These are phyloP conservation scores for Zootoca vivipara DNA, from an alignment of 2,113 vertebrate genomes.

Conservation along the genomic window DNA sequence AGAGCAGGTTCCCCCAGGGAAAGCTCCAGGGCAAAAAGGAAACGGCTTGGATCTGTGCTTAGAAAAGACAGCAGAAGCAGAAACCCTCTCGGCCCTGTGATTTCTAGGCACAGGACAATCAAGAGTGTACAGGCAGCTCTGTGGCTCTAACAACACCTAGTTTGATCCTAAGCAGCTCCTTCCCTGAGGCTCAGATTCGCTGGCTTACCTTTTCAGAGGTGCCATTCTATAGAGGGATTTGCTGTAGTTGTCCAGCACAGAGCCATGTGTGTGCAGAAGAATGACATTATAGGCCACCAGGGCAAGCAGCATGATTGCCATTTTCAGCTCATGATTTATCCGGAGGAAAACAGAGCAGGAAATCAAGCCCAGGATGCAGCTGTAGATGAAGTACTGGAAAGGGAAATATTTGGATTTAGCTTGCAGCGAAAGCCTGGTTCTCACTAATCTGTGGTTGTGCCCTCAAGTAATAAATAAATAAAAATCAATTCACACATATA, in stretches of 20 bases:
- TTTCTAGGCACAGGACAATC: too few relatives aligned
- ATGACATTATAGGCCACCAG: constrained; percentile 91
- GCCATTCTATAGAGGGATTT: constrained; percentile 86
- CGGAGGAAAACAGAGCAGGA: constrained; percentile 97
- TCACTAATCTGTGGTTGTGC: background rate
- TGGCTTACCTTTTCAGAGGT: constrained; percentile 84
- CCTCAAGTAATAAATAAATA: background rate
- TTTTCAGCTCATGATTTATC: constrained; percentile 97
- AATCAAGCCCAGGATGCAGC: constrained; percentile 94
- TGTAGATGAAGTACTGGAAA: constrained; percentile 95
- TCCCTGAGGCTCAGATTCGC: background rate
- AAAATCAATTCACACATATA: background rate
- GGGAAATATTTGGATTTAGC: constrained; percentile 32
- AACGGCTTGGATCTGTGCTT: too few relatives aligned
- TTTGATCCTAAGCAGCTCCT: background rate
- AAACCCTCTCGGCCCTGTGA: background rate
- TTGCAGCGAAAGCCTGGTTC: background rate
- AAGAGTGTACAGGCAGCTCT: too few relatives aligned
- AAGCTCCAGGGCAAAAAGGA: too few relatives aligned
- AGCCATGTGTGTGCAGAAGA: constrained; percentile 90
- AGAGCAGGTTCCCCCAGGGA: too few relatives aligned
- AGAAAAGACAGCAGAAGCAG: background rate
- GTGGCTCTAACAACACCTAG: background rate
- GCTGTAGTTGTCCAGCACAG: constrained; percentile 91
- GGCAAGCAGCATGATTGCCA: constrained; percentile 93